Conservation (phyloP, 2,797 vertebrate species). For the Geotrypetes seraphini region DNA sequence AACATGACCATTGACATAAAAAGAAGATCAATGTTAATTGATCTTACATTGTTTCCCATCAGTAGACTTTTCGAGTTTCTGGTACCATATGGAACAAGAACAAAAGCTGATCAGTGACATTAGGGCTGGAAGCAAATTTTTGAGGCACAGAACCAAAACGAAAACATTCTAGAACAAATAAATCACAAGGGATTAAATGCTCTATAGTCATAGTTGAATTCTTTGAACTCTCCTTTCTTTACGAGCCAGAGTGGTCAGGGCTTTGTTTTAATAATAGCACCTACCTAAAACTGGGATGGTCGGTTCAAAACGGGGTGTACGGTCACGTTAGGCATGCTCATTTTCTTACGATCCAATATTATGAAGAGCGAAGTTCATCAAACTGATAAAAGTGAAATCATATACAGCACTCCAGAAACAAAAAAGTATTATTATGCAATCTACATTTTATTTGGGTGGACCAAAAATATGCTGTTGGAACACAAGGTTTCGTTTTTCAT, state of each 20-base stretch:
- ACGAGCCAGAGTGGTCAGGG: background rate
- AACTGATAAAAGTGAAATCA: no score
- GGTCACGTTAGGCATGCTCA: no score
- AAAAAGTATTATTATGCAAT: no score
- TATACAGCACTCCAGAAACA: no score
- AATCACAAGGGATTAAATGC: background rate
- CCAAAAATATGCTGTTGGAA: no score
- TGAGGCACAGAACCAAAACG: background rate
- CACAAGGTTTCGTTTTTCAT: no score
- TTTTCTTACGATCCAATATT: no score
- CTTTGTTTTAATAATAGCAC: no score
- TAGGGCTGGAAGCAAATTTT: background rate
- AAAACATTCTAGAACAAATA: background rate
- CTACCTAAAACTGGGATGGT: no score
- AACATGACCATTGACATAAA: slow-evolving; percentile 1
- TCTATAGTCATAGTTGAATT: background rate
- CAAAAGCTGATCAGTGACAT: background rate
- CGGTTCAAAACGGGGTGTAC: no score
- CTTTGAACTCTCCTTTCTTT: background rate
- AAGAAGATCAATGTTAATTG: slow-evolving; percentile 25
- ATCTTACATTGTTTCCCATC: slow-evolving; percentile 9
- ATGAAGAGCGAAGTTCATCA: no score
- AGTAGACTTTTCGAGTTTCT: background rate
- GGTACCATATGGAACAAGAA: background rate
- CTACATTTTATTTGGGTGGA: no score